A percentile compares a stretch with the other conserved stretches of the same genome.
Evolutionary conservation across 2,113 vertebrate genomes (phyloP).

Genomic region (Vidua chalybeata): DNA sequence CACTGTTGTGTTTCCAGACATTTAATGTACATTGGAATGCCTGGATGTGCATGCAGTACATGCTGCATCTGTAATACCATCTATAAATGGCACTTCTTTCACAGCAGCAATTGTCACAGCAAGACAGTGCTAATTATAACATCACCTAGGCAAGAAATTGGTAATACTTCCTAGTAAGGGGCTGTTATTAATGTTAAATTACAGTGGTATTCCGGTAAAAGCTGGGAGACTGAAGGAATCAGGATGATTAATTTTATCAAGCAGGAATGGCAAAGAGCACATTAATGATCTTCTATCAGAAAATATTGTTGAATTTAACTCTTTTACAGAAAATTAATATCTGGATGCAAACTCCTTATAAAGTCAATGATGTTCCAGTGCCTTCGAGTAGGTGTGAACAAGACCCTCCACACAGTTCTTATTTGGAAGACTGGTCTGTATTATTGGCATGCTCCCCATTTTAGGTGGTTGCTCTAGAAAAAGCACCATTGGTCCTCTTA

Average conservation of each 20-base stretch:
- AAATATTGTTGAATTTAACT: neutral
- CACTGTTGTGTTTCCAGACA: neutral
- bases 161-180: conserved; percentile 7
- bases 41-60: neutral
- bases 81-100: conserved; percentile 34
- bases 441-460: neutral
- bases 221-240: neutral
- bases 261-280: neutral
- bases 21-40: neutral
- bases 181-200: conserved; percentile 29
- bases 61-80: neutral
- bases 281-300: neutral
- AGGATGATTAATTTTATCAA: neutral
- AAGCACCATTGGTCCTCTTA: neutral
- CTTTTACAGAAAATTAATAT: neutral
- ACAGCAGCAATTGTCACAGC: conserved; percentile 40
- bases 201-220: neutral
- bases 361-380: neutral
- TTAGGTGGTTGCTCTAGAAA: neutral
- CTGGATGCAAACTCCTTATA: neutral
- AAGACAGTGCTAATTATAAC: conserved; percentile 52
- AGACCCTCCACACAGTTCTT: neutral
- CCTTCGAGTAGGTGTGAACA: neutral
- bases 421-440: neutral
- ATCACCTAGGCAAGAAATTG: conserved; percentile 36